These are phyloP conservation scores for Syndactyla subalaris DNA, from an alignment of 2,797 vertebrate genomes.

Conservation along the genomic window DNA sequence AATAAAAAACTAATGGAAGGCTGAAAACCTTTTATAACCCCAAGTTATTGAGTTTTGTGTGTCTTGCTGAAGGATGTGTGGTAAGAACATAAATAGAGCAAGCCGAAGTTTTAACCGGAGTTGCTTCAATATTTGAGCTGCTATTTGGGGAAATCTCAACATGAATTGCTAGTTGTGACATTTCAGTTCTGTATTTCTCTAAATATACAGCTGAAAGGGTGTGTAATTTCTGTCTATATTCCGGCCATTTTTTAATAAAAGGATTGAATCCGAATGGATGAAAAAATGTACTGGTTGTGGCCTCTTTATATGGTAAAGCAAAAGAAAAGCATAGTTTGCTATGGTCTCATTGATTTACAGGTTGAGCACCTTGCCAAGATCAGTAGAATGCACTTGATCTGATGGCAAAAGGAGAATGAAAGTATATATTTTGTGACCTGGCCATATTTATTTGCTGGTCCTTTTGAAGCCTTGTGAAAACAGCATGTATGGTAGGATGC, in stretches of 20 bases:
- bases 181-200: neutral
- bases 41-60: neutral
- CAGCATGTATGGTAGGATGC: neutral
- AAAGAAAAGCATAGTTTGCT: neutral
- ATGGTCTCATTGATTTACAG: neutral
- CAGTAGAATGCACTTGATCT: neutral
- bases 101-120: neutral
- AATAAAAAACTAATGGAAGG: neutral
- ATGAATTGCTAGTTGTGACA: neutral
- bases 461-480: neutral
- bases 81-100: neutral
- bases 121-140: neutral
- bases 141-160: neutral
- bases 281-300: neutral
- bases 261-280: neutral
- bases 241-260: neutral
- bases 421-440: neutral
- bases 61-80: neutral
- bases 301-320: neutral
- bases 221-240: neutral
- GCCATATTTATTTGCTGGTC: neutral
- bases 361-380: neutral
- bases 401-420: neutral
- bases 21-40: neutral
- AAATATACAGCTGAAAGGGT: neutral